phyloP scores from a whole-genome alignment of 2,797 vertebrate species.

The Podarcis siculus region DNA sequence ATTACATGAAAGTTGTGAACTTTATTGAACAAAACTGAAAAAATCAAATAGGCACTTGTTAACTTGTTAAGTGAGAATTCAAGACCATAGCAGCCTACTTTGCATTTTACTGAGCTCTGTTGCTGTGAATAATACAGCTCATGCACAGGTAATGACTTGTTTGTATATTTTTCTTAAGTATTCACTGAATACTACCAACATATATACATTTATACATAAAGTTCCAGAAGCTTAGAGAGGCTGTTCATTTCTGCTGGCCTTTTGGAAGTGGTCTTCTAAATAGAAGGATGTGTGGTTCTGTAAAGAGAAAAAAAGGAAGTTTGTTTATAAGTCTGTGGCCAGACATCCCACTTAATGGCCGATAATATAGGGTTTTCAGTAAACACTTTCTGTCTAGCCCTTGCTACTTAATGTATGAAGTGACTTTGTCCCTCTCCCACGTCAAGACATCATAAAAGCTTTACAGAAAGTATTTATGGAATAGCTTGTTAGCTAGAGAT shows the following conservation, averaged over 20 bases:
- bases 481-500: not conserved
- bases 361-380: too few relatives aligned
- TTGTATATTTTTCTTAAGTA: conserved; percentile 81
- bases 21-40: conserved; percentile 70
- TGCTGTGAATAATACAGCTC: conserved; percentile 87
- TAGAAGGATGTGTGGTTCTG: conserved; percentile 90
- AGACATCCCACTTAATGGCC: too few relatives aligned
- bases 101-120: conserved; percentile 81
- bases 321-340: not conserved
- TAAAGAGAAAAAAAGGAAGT: conserved; percentile 25
- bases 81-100: conserved; percentile 73
- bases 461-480: not conserved
- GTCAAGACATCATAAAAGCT: not conserved
- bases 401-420: not conserved
- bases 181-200: conserved; percentile 89
- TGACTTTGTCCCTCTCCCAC: not conserved
- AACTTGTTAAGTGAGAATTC: conserved; percentile 47
- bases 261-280: conserved; percentile 88
- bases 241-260: conserved; percentile 78
- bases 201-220: conserved; percentile 83
- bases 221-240: conserved; percentile 70
- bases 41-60: conserved; percentile 67
- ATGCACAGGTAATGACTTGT: conserved; percentile 79
- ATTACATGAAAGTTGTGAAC: conserved; percentile 68
- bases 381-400: not conserved